Percentiles rank a stretch among this genome's conserved stretches.
phyloP scores from a whole-genome alignment of 2,797 vertebrate species.

The Danio choprae region DNA sequence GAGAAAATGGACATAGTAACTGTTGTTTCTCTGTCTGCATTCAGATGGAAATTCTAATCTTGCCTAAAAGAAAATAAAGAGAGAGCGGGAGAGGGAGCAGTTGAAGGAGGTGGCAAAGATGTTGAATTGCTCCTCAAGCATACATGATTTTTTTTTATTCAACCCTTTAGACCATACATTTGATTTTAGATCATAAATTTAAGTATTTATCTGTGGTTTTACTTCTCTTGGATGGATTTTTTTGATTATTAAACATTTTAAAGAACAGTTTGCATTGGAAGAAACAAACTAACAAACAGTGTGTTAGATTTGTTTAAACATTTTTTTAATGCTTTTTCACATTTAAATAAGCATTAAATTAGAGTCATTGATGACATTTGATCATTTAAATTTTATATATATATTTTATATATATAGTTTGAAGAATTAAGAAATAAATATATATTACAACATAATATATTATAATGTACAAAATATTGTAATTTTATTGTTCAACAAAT shows the following conservation, averaged over 20 bases:
- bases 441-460: too few relatives aligned
- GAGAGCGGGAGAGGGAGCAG: conserved; percentile 60
- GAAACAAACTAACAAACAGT: too few relatives aligned
- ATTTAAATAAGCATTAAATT: too few relatives aligned
- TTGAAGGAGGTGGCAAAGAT: conserved; percentile 63
- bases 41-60: conserved; percentile 98
- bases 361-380: too few relatives aligned
- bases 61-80: conserved; percentile 78
- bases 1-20: conserved; percentile 86
- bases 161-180: conserved; percentile 76
- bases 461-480: too few relatives aligned
- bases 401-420: too few relatives aligned
- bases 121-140: conserved; percentile 70
- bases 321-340: too few relatives aligned
- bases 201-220: conserved; percentile 20
- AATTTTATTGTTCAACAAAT: too few relatives aligned
- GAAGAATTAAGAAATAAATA: too few relatives aligned
- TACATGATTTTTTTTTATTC: conserved; percentile 72
- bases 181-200: conserved; percentile 65
- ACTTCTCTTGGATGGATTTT: neutral
- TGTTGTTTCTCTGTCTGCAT: conserved; percentile 92
- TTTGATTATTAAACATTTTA: neutral
- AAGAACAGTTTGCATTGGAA: too few relatives aligned
- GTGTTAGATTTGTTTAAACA: too few relatives aligned
- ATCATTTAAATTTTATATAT: too few relatives aligned